Conservation (phyloP, 2,113 vertebrate genomes). For the Athene cunicularia region DNA sequence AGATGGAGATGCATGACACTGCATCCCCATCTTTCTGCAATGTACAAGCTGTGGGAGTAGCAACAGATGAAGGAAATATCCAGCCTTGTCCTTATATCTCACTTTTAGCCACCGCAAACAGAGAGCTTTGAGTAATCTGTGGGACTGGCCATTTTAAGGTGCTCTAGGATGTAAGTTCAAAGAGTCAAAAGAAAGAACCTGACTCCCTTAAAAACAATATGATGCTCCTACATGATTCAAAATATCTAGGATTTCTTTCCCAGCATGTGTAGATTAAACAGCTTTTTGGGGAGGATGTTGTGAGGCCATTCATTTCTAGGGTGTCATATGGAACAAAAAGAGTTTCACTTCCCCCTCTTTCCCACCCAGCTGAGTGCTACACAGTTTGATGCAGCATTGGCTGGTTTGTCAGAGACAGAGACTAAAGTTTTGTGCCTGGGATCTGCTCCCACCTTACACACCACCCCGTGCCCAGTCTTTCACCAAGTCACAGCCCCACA, state of each 20-base stretch:
- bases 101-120: background rate
- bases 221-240: background rate
- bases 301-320: background rate
- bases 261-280: background rate
- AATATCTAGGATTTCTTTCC: background rate
- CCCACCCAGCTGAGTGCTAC: background rate
- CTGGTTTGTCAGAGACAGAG: background rate
- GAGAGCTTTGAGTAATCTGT: background rate
- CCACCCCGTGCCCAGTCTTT: accelerated
- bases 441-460: background rate
- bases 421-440: background rate
- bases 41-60: background rate
- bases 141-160: background rate
- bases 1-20: background rate
- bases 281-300: background rate
- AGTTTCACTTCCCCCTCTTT: background rate
- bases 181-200: background rate
- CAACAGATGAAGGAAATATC: background rate
- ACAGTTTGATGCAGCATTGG: background rate
- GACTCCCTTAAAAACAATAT: background rate
- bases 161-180: background rate
- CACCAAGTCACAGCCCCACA: background rate
- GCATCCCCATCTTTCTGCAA: background rate
- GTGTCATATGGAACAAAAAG: background rate
- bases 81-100: background rate